Conservation (phyloP, 1,140 invertebrate species). For the Luehdorfia chinensis region DNA sequence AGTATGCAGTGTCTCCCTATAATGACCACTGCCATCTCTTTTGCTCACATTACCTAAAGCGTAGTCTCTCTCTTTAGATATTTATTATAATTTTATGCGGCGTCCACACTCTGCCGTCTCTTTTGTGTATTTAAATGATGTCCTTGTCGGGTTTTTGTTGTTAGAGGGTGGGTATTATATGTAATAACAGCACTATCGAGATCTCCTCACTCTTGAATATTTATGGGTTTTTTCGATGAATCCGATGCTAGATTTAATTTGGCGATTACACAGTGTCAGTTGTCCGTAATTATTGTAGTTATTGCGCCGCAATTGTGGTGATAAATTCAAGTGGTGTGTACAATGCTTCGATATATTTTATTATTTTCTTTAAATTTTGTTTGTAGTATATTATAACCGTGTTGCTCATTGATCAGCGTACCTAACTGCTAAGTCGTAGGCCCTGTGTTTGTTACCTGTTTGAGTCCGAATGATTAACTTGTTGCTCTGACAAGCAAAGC, state of each 20-base stretch:
- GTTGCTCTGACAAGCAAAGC: too few species aligned
- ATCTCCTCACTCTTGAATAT: slow-evolving; percentile 49
- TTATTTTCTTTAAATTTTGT: background rate
- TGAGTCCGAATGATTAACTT: too few species aligned
- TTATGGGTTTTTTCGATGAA: slow-evolving; percentile 53
- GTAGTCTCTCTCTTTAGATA: slow-evolving; percentile 41
- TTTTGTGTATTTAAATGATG: slow-evolving; percentile 63
- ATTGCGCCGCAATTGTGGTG: slow-evolving; percentile 30
- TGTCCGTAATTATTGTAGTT: slow-evolving; percentile 53
- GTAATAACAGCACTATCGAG: slow-evolving; percentile 58
- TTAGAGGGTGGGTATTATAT: slow-evolving; percentile 55
- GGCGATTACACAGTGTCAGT: slow-evolving; percentile 58
- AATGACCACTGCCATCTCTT: slow-evolving; percentile 42
- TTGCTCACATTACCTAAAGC: slow-evolving; percentile 13
- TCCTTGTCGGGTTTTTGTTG: slow-evolving; percentile 55
- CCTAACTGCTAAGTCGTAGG: too few species aligned
- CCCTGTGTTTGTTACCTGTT: too few species aligned
- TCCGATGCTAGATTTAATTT: slow-evolving; percentile 54
- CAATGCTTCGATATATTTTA: slow-evolving; percentile 16
- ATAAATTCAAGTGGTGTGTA: slow-evolving; percentile 15
- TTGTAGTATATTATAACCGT: too few species aligned
- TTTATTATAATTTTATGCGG: slow-evolving; percentile 76
- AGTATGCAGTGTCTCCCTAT: slow-evolving; percentile 19
- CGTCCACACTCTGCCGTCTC: slow-evolving; percentile 43
- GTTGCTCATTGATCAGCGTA: too few species aligned